These are phyloP conservation scores for Otus sunia DNA, from an alignment of 2,113 vertebrate species.

Conservation along the genomic window DNA sequence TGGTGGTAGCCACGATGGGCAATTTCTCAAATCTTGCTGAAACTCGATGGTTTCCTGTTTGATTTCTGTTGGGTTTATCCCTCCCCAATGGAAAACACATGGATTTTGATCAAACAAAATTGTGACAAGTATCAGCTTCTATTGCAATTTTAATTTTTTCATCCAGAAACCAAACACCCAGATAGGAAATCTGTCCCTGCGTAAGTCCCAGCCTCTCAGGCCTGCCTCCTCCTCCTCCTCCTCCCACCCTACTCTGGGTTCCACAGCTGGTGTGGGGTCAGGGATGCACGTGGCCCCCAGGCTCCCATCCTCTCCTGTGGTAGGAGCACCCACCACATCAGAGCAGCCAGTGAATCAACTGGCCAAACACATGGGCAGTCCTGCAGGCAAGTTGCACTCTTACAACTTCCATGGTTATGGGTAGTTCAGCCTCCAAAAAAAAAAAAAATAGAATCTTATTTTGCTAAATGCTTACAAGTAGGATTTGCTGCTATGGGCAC, in stretches of 20 bases:
- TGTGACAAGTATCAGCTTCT: neutral
- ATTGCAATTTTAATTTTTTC: neutral
- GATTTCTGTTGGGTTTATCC: neutral
- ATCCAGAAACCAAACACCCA: neutral
- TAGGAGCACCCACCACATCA: fast-evolving
- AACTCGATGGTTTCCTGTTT: neutral
- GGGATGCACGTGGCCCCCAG: fast-evolving
- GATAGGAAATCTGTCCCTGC: neutral
- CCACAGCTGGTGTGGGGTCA: neutral
- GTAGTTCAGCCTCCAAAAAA: neutral
- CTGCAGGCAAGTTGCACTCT: fast-evolving
- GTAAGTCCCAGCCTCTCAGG: neutral
- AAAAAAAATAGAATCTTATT: fast-evolving
- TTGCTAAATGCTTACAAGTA: fast-evolving
- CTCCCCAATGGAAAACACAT: fast-evolving
- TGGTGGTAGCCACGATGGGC: neutral
- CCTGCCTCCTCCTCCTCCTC: neutral
- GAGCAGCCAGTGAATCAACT: neutral
- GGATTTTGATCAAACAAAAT: neutral
- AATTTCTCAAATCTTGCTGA: neutral
- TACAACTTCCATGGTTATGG: fast-evolving
- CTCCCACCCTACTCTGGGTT: neutral
- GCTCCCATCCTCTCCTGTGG: neutral
- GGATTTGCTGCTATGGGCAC: fast-evolving
- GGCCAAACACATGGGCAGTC: neutral